Percentiles rank a stretch among this genome's conserved stretches.
Conservation (phyloP, 2,888 invertebrate genomes). For the Celastrina argiolus region DNA sequence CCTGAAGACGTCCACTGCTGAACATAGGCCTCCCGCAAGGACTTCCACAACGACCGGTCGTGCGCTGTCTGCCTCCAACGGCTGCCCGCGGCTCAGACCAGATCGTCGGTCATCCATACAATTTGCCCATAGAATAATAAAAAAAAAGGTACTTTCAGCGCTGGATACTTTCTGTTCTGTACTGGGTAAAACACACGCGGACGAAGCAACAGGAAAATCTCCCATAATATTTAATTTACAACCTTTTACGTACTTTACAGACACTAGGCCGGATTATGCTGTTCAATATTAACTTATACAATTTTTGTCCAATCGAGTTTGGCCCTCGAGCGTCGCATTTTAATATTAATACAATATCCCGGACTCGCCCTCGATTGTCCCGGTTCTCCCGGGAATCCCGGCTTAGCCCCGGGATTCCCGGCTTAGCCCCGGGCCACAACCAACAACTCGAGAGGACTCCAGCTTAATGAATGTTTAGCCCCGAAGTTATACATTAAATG, state of each 20-base stretch:
- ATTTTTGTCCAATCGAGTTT: not conserved
- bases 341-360: not conserved
- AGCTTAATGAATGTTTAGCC: slow-evolving; percentile 5
- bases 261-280: not conserved
- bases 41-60: too few relatives aligned
- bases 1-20: too few relatives aligned
- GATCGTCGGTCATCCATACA: too few relatives aligned
- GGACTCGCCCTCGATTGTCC: not conserved
- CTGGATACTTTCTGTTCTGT: too few relatives aligned
- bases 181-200: too few relatives aligned
- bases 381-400: not conserved
- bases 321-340: not conserved
- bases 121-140: too few relatives aligned
- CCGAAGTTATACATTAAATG: not conserved
- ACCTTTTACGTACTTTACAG: not conserved
- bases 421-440: not conserved
- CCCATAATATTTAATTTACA: not conserved
- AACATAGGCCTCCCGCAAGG: too few relatives aligned
- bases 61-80: too few relatives aligned
- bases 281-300: not conserved
- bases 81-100: too few relatives aligned
- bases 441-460: not conserved
- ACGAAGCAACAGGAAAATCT: too few relatives aligned
- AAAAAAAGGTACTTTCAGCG: too few relatives aligned
- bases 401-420: not conserved